Evolutionary conservation across 2,888 invertebrate species (phyloP).

Genomic region (Eupithecia abbreviata): DNA sequence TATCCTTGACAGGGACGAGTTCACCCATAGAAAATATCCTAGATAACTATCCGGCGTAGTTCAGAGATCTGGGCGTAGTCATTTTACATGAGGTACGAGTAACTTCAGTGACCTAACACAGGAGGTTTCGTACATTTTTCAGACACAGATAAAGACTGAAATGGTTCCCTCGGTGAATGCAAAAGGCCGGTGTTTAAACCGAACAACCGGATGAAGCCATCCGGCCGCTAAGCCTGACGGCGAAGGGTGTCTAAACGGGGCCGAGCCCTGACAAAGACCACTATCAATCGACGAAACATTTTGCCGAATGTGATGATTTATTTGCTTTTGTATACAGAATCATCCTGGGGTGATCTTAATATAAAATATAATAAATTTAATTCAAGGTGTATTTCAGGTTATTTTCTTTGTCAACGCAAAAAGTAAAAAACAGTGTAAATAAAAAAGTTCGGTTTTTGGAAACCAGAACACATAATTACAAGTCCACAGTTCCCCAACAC

Average conservation of each 20-base stretch:
- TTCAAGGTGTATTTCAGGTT: too few relatives aligned
- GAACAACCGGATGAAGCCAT: conserved; percentile 56
- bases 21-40: background rate
- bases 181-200: conserved; percentile 52
- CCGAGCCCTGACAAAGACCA: background rate
- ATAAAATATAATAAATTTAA: too few relatives aligned
- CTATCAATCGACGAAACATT: background rate
- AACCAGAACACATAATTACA: too few relatives aligned
- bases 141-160: conserved; percentile 10
- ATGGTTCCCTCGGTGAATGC: conserved; percentile 14
- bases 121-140: conserved; percentile 14
- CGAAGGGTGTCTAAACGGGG: background rate
- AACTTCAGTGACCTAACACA: background rate
- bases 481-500: too few relatives aligned
- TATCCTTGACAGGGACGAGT: background rate
- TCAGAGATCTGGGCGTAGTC: background rate
- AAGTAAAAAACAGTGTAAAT: too few relatives aligned
- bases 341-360: too few relatives aligned
- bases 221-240: conserved; percentile 44
- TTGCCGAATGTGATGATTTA: too few relatives aligned
- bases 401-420: too few relatives aligned
- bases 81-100: conserved; percentile 6
- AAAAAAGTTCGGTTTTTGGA: too few relatives aligned
- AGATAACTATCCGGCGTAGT: background rate
- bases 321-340: too few relatives aligned